Base-by-base conservation (phyloP, 1,140 invertebrate species). In the Drosophila prosaltans region DNA sequence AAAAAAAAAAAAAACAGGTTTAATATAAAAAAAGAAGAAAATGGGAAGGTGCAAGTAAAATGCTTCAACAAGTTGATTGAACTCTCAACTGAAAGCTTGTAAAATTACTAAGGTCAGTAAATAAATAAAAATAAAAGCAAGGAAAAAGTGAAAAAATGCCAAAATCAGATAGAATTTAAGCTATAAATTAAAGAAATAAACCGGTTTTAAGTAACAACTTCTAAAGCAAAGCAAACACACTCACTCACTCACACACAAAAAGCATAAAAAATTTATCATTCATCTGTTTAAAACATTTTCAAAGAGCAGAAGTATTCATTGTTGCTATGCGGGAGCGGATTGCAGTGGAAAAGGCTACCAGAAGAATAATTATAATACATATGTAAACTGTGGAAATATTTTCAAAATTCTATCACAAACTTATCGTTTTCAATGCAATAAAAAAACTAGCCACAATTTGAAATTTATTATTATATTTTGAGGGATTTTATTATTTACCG, bases 1-100 rank as follows among this genome's bases (percentile, higher is more conserved):
- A 10, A 74, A 62, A 64, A 16, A 16, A 16, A 16, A 62, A 32
- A 51, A 68, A 76, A 76, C 74, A 40, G 74, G 73, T 76, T 76
- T 76, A n/a, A 41, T 11, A 24, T 40, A 54, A 67, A 30, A 76
- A 28, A 36, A 39, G n/a, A 10, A 36, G n/a, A 75, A 60, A 59
- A 69, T 24, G 63, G 28, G 63, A 59, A 69, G 73, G 65, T 76
- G 45, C 30, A 32, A 10, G 40, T 58, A 54, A 41, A 30, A 30
- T 30, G 28, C 28, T 30, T 2, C 28, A 30, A 30, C 2, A 30
- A 30, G 74, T 76, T 76, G 45, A 76, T 28, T 65, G 74, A 76
- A 69, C 74, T 70, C 26, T 48, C 40, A 21, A 69, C 59, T 2
- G 36, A 39, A 62, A 62, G 11, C 7, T 6, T 21, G 11, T 63